A percentile compares a stretch with the other conserved stretches of the same genome.
Conservation (phyloP, 2,888 invertebrate species). For the Ganaspis brasiliensis region DNA sequence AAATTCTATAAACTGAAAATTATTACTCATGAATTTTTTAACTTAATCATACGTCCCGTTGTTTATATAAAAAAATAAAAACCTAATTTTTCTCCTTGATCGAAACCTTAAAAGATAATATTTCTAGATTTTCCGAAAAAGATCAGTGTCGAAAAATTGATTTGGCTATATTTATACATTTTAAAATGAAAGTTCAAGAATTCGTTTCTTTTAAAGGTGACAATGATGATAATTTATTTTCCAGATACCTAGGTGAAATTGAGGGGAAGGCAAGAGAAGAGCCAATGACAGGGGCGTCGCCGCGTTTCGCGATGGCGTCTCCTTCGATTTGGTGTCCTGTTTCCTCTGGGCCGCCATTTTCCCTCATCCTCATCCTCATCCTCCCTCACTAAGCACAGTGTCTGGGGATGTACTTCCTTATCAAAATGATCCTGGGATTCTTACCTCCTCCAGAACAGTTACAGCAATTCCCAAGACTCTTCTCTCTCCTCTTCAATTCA, state of each 20-base stretch:
- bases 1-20: too few species aligned
- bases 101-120: too few species aligned
- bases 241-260: conserved; percentile 53
- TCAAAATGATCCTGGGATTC: conserved; percentile 69
- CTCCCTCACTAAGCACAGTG: conserved; percentile 59
- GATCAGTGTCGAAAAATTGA: too few species aligned
- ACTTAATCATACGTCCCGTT: too few species aligned
- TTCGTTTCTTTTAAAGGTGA: conserved; percentile 21
- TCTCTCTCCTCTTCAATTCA: not conserved
- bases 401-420: conserved; percentile 65
- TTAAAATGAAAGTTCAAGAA: conserved; percentile 52
- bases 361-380: conserved; percentile 70
- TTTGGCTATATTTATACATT: not conserved
- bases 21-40: too few species aligned
- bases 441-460: conserved; percentile 49
- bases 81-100: too few species aligned
- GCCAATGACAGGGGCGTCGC: conserved; percentile 77
- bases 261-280: conserved; percentile 61
- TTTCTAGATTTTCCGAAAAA: too few species aligned
- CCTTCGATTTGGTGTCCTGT: conserved; percentile 80
- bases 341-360: conserved; percentile 78
- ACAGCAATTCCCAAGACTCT: conserved; percentile 51
- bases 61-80: too few species aligned
- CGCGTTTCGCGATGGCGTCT: conserved; percentile 80
- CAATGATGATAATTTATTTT: conserved; percentile 47